Percentiles rank a stretch among this genome's conserved stretches.
Evolutionary conservation across 2,797 vertebrate genomes (phyloP).

Genomic region (Euphonia xanthogaster): DNA sequence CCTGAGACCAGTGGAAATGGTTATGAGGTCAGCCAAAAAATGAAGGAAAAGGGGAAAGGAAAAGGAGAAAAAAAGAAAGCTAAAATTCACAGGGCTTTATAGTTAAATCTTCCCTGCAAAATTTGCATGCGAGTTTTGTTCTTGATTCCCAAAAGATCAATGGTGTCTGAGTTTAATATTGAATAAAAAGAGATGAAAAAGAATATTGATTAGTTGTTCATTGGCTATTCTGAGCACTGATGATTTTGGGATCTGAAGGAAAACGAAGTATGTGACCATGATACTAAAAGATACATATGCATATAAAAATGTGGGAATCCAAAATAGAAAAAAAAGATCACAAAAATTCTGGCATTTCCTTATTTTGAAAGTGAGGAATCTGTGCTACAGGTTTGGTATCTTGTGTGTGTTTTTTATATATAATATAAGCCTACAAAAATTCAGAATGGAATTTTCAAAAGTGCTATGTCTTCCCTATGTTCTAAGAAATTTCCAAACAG

Average conservation of each 20-base stretch:
- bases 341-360: not conserved
- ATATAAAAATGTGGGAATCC: not conserved
- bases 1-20: not conserved
- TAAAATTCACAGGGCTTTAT: not conserved
- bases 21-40: not conserved
- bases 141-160: not conserved
- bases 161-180: not conserved
- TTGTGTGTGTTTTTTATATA: not conserved
- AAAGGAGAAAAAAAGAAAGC: not conserved
- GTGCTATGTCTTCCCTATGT: not conserved
- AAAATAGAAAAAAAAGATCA: not conserved
- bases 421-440: not conserved
- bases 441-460: not conserved
- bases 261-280: not conserved
- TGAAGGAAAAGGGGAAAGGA: not conserved
- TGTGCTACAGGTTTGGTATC: not conserved
- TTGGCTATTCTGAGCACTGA: not conserved
- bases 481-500: not conserved
- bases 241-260: not conserved
- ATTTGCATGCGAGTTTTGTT: not conserved
- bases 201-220: not conserved
- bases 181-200: conserved; percentile 15
- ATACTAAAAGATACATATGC: not conserved
- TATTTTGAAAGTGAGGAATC: not conserved
- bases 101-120: not conserved